Evolutionary conservation across 2,888 invertebrate species (phyloP).

Genomic region (Meiosimyza decipiens): DNA sequence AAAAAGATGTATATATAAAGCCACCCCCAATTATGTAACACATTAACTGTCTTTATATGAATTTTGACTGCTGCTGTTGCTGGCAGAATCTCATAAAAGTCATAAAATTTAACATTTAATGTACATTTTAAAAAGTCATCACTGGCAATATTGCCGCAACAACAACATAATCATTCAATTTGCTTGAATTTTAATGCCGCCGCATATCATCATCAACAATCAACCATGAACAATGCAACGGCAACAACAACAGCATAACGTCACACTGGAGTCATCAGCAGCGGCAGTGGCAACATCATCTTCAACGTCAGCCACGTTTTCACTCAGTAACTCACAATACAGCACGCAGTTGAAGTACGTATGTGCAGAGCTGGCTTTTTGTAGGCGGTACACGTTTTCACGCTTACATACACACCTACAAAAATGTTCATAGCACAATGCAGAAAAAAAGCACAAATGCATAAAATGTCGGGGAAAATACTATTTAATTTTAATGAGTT

Average conservation of each 20-base stretch:
- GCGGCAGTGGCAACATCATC: constrained; percentile 4
- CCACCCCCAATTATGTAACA: constrained; percentile 1
- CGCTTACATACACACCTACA: constrained; percentile 37
- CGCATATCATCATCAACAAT: constrained; percentile 17
- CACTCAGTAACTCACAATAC: neutral
- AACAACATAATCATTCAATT: constrained; percentile 36
- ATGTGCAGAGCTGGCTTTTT: constrained; percentile 22
- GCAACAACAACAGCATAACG: constrained; percentile 48
- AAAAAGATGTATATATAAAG: neutral
- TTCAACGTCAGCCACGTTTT: neutral
- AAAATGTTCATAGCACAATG: neutral
- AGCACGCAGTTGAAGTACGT: neutral
- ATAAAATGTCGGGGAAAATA: neutral
- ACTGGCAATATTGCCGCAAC: constrained; percentile 8
- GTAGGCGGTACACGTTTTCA: constrained; percentile 54
- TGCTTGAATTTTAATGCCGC: constrained; percentile 15
- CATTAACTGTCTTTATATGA: constrained; percentile 1
- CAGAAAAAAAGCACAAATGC: neutral
- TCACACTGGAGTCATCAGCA: constrained; percentile 13
- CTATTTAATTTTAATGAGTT: constrained; percentile 22
- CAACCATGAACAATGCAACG: constrained; percentile 24
- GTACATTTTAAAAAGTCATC: constrained; percentile 35
- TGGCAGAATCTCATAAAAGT: neutral
- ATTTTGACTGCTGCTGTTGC: neutral
- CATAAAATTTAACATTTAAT: constrained; percentile 19